A percentile compares a stretch with the other conserved stretches of the same genome.
phyloP scores from a whole-genome alignment of 2,797 vertebrate genomes.

The Eulemur rubriventer region DNA sequence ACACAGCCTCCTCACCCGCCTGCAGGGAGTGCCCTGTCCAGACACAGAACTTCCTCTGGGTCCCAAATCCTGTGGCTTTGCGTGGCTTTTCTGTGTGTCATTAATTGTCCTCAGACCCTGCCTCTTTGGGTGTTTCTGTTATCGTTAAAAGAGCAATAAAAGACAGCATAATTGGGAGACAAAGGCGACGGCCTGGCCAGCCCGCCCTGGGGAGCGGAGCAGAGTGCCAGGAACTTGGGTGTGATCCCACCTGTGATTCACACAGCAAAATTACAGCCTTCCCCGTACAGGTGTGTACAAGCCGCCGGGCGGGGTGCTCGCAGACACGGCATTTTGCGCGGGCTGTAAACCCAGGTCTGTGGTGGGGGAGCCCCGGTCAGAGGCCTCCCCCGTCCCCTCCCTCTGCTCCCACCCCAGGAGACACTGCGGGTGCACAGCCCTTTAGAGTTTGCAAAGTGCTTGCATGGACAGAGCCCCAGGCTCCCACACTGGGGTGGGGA shows the following conservation, averaged over 20 bases:
- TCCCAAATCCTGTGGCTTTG: constrained; percentile 34
- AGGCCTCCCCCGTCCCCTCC: neutral
- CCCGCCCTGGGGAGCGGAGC: constrained; percentile 78
- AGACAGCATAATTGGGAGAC: constrained; percentile 75
- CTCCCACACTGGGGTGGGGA: accelerated
- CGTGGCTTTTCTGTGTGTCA: constrained; percentile 52
- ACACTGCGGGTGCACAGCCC: neutral
- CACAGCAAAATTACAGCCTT: constrained; percentile 85
- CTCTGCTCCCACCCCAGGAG: neutral
- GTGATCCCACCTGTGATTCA: constrained; percentile 86
- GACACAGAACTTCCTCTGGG: neutral
- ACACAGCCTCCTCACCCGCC: accelerated
- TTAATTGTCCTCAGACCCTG: constrained; percentile 51
- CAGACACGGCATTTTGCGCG: constrained; percentile 79
- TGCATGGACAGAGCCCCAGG: neutral
- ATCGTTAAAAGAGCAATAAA: constrained; percentile 77
- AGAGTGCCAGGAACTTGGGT: constrained; percentile 84
- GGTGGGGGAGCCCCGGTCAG: constrained; percentile 47
- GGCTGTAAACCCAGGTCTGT: constrained; percentile 75
- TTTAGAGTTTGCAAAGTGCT: neutral
- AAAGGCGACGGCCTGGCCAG: constrained; percentile 77
- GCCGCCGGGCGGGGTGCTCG: constrained; percentile 80
- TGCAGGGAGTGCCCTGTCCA: neutral
- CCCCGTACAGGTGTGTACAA: constrained; percentile 84
- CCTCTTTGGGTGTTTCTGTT: constrained; percentile 70